Conservation (phyloP, 2,113 vertebrate species). For the Thunnus maccoyii region DNA sequence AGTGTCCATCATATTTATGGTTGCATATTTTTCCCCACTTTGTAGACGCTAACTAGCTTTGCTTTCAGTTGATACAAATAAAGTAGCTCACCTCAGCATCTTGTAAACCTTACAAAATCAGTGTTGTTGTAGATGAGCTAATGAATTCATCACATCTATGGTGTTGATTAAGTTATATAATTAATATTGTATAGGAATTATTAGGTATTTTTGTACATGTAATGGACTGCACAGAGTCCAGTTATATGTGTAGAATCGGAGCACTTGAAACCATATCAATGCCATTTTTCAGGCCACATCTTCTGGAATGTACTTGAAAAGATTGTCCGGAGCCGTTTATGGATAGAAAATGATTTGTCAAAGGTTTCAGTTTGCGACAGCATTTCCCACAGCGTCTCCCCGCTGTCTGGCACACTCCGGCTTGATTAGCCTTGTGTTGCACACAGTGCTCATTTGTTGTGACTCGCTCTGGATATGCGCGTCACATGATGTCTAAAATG, state of each 20-base stretch:
- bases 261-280: background rate
- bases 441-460: constrained; percentile 39
- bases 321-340: constrained; percentile 18
- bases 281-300: constrained; percentile 10
- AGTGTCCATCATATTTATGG: no score
- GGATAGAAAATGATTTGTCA: constrained; percentile 2
- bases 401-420: background rate
- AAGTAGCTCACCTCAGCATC: no score
- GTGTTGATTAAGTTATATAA: no score
- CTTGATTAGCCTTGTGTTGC: constrained; percentile 4
- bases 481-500: constrained; percentile 31
- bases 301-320: background rate
- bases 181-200: background rate
- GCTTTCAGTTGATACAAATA: no score
- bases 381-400: constrained; percentile 35
- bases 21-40: no score
- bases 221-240: no score
- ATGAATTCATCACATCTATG: no score
- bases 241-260: background rate
- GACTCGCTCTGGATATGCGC: constrained; percentile 1
- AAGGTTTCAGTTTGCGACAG: background rate
- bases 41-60: background rate
- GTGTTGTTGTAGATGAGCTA: background rate
- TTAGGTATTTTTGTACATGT: no score
- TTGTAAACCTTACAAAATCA: no score